A percentile compares a stretch with the other conserved stretches of the same genome.
Evolutionary conservation across 2,113 vertebrate genomes (phyloP).

Genomic region (Erythrolamprus reginae): DNA sequence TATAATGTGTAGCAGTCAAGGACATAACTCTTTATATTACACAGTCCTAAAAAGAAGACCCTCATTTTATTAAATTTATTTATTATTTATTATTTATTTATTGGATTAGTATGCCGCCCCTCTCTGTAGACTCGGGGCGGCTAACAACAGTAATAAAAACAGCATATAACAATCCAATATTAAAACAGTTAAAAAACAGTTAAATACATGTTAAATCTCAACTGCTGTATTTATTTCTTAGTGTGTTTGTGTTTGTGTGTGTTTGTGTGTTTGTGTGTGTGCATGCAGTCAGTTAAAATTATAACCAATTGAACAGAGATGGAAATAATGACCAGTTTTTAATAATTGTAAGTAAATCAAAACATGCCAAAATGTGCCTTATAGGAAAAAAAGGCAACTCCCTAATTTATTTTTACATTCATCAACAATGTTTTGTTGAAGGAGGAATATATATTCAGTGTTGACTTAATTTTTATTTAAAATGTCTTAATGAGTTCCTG

Average conservation of each 20-base stretch:
- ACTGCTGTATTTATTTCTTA: not conserved
- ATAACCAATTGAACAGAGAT: conserved; percentile 5
- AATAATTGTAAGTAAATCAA: conserved; percentile 11
- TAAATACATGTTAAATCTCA: not conserved
- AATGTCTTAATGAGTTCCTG: conserved; percentile 40
- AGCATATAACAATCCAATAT: no score
- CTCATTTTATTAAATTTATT: conserved; percentile 3
- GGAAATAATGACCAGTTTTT: conserved; percentile 13
- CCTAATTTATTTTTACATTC: conserved; percentile 42
- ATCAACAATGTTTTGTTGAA: conserved; percentile 31
- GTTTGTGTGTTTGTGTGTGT: not conserved
- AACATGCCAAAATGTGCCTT: conserved; percentile 35
- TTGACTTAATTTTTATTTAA: conserved; percentile 49
- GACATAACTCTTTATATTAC: not conserved
- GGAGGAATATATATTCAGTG: conserved; percentile 48
- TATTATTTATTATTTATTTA: no score
- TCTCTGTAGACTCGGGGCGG: no score
- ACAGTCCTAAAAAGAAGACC: not conserved
- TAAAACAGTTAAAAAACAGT: no score
- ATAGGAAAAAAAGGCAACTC: conserved; percentile 13
- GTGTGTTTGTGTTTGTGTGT: no score
- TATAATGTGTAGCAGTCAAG: conserved; percentile 8
- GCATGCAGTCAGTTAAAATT: not conserved
- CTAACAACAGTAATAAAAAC: no score
- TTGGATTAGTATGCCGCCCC: no score